Base-by-base conservation (phyloP, 2,113 vertebrate species). In the Vanacampus margaritifer region DNA sequence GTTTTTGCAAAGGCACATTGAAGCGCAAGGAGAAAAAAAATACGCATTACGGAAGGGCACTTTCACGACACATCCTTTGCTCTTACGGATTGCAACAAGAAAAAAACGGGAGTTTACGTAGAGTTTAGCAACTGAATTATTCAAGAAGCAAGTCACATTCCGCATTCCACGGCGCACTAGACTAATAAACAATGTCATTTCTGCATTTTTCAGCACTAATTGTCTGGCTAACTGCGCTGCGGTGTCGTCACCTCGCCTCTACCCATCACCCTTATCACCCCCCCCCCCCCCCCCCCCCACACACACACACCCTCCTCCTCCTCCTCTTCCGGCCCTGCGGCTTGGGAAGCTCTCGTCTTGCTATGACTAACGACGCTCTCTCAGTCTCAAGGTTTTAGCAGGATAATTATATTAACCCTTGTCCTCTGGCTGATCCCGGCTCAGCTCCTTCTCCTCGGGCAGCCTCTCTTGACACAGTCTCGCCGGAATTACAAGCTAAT, bases 371-470 rank as follows among this genome's bases (percentile, higher is more conserved):
- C 88, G 86, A 89, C 85, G 84, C 81, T 88, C 84, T 80, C 68
- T 83, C 82, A 63, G 85, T 87, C 82, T 88, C 85, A 86, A 90
- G 89, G 86, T 89, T 90, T 87, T 85, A 80, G 84, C 70, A 43
- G 87, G 82, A 89, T 90, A 91, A 90, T 90, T 90, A 86, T 85
- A 89, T 90, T 90, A 90, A 91, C 88, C 89, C 84, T 72, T 86
- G 86, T 86, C 88, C 84, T 79, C 86, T 81, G 69, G 80, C 84
- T 87, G 87, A 87, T 87, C 89, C 82, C 81, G 73, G 81, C 76
- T 81, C 80, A 78, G 76, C 75, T 86, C 28, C 58, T 76, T 69
- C 72, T 76, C 88, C 79, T 67, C 73, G 35, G 82, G 85, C 85
- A 61, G 67, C 74, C 76, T 74, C 78, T 68, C 65, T 67, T 76